Evolutionary conservation across 2,113 vertebrate species (phyloP), one percentile per base, ranked within the genome.

Genomic region (Urocitellus parryii): DNA sequence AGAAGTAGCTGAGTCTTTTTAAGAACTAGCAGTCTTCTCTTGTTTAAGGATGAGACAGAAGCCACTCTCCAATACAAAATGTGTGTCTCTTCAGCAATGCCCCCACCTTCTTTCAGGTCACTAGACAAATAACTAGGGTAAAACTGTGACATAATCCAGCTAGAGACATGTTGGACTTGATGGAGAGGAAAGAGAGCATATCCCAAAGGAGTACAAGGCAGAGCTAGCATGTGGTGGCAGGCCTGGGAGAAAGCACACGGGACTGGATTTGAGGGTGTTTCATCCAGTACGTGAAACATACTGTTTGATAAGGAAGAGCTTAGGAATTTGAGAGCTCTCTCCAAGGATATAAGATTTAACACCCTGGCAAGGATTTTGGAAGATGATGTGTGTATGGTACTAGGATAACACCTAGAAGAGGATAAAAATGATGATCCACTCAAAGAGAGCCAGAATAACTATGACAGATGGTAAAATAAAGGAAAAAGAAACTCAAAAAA

Each of bases 311-410:
- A 90, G 45, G 32, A 86, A 88, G 45, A 86, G 34, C 61, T 73
- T 85, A 70, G 13, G 7, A 74, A 14, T 58, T 58, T 73, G 24
- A 13, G 58, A 92, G 32, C 34, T 7, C 24, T 93, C 24, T 91
- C 4, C 53, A 37, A 76, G 42, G 53, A 97, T 73, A 45, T 29
- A 85, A 74, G 39, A 81, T 88, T 91, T 88, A 95, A 78, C n/a
- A 45, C 14, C 12, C 42, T 78, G 17, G 25, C 3, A 74, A 93
- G 67, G 65, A 96, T 42, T 61, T 84, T 16, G 63, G 45, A 85
- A 79, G 34, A 83, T 78, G 29, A 83, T 39, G 22, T 48, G 56
- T 87, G 32, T 34, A 70, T 73, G 29, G 39, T 83, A 58, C 39
- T 80, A 53, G 32, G 16, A 34, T 90, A 88, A 88, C 20, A 88